Evolutionary conservation across 92 coral and sea anemone genomes (phyloP), one percentile per base, ranked within the genome.

Genomic region (Umimayanthus kanabou): DNA sequence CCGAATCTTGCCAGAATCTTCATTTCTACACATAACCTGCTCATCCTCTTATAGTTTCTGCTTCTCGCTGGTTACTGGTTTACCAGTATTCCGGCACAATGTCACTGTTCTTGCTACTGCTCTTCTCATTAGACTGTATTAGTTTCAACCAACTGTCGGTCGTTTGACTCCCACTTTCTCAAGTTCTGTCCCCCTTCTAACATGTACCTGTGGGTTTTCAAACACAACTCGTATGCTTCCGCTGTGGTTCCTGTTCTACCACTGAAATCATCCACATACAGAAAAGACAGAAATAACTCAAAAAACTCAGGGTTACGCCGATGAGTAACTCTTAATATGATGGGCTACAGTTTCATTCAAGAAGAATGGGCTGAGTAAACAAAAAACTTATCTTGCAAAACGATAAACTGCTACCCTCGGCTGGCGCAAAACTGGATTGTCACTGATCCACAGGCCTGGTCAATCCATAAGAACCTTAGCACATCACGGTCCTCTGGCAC

Each of bases 81-180:
- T n/a, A n/a, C n/a, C n/a, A 39, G 22, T 61, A 15, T 26, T 73
- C n/a, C n/a, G n/a, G n/a, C 80, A 4, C 69, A 49, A 22, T 79
- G 40, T 73, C 76, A 40, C 58, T 77, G 77, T n/a, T 81, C 82
- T 79, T 22, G 23, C 33, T 80, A 58, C 69, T 8, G 29, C 28
- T 53, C 71, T 53, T 37, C 47, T 33, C 47, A 53, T 64, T 80
- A 71, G 84, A 80, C 84, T 80, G 72, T 80, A 80, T 80, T 30
- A 53, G 18, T 25, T 80, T 66, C 49, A 76, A 33, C 43, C 43
- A 67, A 13, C 6, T 28, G n/a, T 23, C 15, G 47, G 28, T 88
- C 73, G 67, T 84, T 91, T 23, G 91, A 88, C 79, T 72, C 58
- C 93, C 93, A 82, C 78, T 91, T 90, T 76, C 88, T 43, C 26